Evolutionary conservation across 2,888 invertebrate genomes (phyloP).

Genomic region (Galerucella nymphaeae): DNA sequence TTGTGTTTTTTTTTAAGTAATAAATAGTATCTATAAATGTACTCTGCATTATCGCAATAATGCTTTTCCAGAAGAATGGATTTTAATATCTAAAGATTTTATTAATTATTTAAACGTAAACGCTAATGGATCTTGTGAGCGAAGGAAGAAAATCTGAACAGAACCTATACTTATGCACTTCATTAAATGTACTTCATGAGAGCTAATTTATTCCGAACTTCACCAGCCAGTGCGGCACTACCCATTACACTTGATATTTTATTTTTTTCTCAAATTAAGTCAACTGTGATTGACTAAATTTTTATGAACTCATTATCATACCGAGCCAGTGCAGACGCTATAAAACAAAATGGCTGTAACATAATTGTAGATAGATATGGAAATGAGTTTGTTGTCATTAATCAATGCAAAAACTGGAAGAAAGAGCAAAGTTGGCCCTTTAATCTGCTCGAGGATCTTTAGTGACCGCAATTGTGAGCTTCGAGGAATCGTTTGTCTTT

Average conservation of each 20-base stretch:
- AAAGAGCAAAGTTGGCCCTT: constrained; percentile 53
- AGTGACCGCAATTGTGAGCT: constrained; percentile 59
- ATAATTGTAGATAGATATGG: constrained; percentile 39
- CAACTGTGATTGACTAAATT: constrained; percentile 1
- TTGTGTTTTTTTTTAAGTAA: background rate
- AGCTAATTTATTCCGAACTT: background rate
- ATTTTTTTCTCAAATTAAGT: background rate
- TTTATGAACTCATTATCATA: constrained; percentile 20
- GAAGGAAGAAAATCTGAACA: constrained; percentile 12
- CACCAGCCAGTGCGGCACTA: background rate
- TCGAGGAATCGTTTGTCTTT: constrained; percentile 54
- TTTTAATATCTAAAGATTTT: constrained; percentile 7
- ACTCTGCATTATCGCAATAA: background rate
- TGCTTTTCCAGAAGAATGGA: background rate
- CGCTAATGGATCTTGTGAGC: constrained; percentile 16
- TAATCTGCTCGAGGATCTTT: constrained; percentile 58
- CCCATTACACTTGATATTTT: background rate
- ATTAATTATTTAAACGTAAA: constrained; percentile 15
- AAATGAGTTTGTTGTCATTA: constrained; percentile 40
- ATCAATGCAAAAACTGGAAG: constrained; percentile 50
- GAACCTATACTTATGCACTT: background rate
- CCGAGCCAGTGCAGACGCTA: constrained; percentile 18
- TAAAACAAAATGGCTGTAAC: constrained; percentile 31
- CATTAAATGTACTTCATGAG: constrained; percentile 1
- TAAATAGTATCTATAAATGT: background rate